Conservation (phyloP, 37 sponge, comb jelly and placozoan species). For the Amphimedon queenslandica region DNA sequence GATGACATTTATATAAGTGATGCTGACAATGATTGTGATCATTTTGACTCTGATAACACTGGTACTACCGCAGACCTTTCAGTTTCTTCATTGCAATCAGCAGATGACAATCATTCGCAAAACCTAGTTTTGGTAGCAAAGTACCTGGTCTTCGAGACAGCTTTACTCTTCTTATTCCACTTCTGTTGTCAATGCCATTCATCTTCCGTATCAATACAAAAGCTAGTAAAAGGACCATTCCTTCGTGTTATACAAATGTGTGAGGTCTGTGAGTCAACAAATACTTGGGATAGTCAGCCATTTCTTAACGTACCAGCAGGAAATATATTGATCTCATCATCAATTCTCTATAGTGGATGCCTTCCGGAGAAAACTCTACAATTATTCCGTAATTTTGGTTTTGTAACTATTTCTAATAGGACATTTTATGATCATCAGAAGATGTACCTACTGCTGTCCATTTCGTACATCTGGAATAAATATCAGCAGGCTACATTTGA, state of each 20-base stretch:
- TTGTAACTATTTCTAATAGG: neutral
- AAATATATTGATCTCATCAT: too few relatives aligned
- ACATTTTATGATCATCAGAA: neutral
- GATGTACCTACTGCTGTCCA: neutral
- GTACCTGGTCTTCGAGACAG: conserved; percentile 22
- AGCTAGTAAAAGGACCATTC: conserved; percentile 17
- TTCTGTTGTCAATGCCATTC: conserved; percentile 8
- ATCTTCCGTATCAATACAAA: neutral
- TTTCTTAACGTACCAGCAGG: conserved; percentile 27
- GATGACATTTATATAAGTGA: neutral
- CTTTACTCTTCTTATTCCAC: conserved; percentile 19
- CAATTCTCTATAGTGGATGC: neutral
- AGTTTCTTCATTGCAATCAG: neutral
- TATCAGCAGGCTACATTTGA: neutral
- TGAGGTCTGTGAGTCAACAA: conserved; percentile 25
- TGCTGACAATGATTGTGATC: neutral
- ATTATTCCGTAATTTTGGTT: neutral
- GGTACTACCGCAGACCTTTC: too few relatives aligned
- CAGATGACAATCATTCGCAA: neutral
- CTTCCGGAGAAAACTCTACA: neutral
- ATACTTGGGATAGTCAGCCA: too few relatives aligned
- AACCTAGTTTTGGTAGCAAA: conserved; percentile 4
- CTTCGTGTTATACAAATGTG: conserved; percentile 7
- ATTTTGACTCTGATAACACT: neutral
- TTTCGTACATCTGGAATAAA: neutral